Percentiles rank a stretch among this genome's conserved stretches.
Conservation (phyloP, 2,888 invertebrate species). For the Criorhina ranunculi region DNA sequence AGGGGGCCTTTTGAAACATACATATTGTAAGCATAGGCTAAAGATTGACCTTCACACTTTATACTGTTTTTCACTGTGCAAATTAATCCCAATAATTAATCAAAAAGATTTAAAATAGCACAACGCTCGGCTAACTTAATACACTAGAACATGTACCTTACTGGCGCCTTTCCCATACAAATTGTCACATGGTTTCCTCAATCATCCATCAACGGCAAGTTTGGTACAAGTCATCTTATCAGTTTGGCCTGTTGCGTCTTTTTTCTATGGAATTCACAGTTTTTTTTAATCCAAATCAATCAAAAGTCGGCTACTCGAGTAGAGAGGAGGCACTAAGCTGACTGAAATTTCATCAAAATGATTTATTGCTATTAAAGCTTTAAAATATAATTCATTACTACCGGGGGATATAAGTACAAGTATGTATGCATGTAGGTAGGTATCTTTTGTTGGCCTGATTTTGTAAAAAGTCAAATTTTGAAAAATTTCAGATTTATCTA, state of each 20-base stretch:
- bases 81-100: conserved; percentile 47
- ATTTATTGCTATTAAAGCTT: conserved; percentile 29
- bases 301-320: conserved; percentile 11
- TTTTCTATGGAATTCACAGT: conserved; percentile 5
- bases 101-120: conserved; percentile 32
- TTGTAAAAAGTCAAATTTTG: conserved; percentile 1
- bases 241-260: conserved; percentile 1
- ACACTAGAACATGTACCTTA: neutral
- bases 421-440: conserved; percentile 2
- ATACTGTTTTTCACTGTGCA: neutral
- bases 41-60: neutral
- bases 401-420: neutral
- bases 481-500: neutral
- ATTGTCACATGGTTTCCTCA: conserved; percentile 37
- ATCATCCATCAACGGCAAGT: conserved; percentile 48
- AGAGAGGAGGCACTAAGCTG: conserved; percentile 6
- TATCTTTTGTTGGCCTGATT: neutral
- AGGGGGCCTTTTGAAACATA: neutral
- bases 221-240: conserved; percentile 46
- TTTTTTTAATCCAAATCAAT: conserved; percentile 51
- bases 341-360: conserved; percentile 42
- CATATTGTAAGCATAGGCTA: neutral
- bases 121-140: neutral
- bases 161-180: conserved; percentile 2
- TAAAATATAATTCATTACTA: neutral